phyloP scores from a whole-genome alignment of 1,140 invertebrate genomes.

The Anoplolepis gracilipes region DNA sequence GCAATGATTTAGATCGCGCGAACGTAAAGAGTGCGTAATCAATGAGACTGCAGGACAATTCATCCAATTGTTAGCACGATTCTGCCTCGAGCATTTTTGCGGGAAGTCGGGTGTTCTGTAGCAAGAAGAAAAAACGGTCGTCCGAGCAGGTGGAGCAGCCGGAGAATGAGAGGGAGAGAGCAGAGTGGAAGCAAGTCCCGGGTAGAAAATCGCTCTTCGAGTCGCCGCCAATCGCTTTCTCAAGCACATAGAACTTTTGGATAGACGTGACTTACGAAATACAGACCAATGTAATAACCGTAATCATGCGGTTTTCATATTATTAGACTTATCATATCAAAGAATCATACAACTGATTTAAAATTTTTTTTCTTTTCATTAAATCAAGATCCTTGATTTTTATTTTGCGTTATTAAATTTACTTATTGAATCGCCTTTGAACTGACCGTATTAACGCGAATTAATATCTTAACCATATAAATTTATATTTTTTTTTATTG shows the following conservation, averaged over 20 bases:
- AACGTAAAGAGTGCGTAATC: background rate
- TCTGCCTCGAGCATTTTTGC: constrained; percentile 59
- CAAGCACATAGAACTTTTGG: constrained; percentile 16
- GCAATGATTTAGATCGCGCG: constrained; percentile 21
- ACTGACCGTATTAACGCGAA: background rate
- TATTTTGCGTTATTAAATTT: background rate
- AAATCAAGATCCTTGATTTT: background rate
- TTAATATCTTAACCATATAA: background rate
- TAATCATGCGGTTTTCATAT: constrained; percentile 17
- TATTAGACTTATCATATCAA: background rate
- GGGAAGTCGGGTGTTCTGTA: constrained; percentile 61
- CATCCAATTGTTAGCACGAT: constrained; percentile 39
- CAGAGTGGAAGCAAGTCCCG: constrained; percentile 63
- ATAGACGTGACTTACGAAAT: constrained; percentile 18
- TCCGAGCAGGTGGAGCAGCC: constrained; percentile 65
- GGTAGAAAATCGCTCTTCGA: constrained; percentile 66
- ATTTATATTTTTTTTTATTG: background rate
- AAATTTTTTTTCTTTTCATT: background rate
- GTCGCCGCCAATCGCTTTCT: constrained; percentile 48
- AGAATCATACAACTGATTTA: background rate
- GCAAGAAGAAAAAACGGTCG: constrained; percentile 64
- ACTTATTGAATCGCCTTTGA: background rate
- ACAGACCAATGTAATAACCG: background rate
- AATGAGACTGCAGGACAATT: constrained; percentile 1
- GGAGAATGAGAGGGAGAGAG: constrained; percentile 65